Conservation (phyloP, 2,797 vertebrate species). For the Anomalospiza imberbis region DNA sequence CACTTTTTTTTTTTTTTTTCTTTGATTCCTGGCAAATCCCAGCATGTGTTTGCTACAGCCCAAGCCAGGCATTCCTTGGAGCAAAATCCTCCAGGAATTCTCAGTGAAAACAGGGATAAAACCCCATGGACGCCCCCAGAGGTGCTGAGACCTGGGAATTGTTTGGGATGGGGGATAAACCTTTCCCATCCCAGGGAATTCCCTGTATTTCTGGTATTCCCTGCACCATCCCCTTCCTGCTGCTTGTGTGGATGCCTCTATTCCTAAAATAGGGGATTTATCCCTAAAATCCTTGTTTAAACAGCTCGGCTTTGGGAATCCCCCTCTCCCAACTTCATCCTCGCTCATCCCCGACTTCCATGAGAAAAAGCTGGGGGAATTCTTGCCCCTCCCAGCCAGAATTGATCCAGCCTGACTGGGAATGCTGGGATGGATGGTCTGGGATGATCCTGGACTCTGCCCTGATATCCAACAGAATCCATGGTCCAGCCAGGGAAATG, state of each 20-base stretch:
- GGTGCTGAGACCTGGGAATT: neutral
- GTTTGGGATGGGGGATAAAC: neutral
- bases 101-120: neutral
- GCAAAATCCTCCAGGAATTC: neutral
- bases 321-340: neutral
- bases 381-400: neutral
- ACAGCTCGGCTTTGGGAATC: rapidly evolving
- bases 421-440: neutral
- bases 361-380: neutral
- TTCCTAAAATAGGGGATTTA: neutral
- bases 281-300: neutral
- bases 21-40: neutral
- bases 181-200: neutral
- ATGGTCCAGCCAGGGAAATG: neutral
- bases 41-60: rapidly evolving
- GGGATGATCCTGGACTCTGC: neutral
- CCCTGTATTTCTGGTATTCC: neutral
- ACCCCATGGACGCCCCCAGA: rapidly evolving
- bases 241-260: neutral
- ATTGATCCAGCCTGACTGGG: neutral
- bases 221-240: neutral
- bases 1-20: neutral
- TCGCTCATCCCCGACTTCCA: neutral
- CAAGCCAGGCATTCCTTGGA: neutral
- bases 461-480: neutral